phyloP scores from a whole-genome alignment of 2,113 vertebrate species.

The Spilogale gracilis region DNA sequence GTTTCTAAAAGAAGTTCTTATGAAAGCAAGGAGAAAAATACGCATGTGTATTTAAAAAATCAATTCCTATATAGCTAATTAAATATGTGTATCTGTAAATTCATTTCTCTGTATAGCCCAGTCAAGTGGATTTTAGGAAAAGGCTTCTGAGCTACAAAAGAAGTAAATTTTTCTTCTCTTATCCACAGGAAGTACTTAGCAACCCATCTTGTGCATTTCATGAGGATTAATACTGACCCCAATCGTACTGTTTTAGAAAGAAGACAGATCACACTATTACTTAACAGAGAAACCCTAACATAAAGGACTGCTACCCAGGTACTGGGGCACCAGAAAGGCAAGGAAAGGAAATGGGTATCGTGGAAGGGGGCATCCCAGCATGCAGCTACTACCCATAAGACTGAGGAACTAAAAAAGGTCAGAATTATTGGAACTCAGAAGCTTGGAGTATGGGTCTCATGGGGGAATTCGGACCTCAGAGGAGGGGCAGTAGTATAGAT shows the following conservation, averaged over 20 bases:
- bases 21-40: neutral
- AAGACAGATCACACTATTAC: conserved; percentile 5
- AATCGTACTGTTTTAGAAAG: neutral
- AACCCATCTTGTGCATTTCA: neutral
- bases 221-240: neutral
- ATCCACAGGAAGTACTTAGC: neutral
- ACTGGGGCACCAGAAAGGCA: neutral
- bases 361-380: neutral
- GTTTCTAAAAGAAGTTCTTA: neutral
- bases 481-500: neutral
- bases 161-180: neutral
- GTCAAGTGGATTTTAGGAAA: neutral
- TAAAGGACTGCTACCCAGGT: neutral
- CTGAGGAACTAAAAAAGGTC: neutral
- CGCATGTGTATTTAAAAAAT: neutral
- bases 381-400: neutral
- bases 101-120: neutral
- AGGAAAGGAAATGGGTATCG: neutral
- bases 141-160: neutral
- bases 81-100: neutral
- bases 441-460: neutral
- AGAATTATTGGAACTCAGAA: neutral
- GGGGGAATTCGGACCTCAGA: neutral
- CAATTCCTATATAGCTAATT: neutral
- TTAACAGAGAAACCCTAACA: neutral